Base-by-base conservation (phyloP, 2,888 invertebrate species). In the Nomada fabriciana region DNA sequence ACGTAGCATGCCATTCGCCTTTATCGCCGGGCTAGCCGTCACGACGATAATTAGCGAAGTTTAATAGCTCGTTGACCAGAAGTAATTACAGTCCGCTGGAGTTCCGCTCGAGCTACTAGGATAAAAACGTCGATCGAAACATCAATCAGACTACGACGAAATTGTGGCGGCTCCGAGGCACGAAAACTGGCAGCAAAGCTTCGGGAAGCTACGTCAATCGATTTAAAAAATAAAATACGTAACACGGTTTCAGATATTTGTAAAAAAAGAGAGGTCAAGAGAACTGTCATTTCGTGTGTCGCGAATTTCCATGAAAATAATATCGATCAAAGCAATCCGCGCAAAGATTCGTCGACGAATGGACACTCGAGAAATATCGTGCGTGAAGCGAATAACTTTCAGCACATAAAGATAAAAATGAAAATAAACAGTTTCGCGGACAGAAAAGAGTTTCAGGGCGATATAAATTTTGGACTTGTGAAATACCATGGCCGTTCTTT, bases 41-140 rank as follows among this genome's bases (percentile, higher is more conserved):
- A 61, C 59, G 50, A 61, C 59, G 60, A 80, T 83, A 85, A 85
- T 86, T 85, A 86, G 78, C 68, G 70, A 79, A 79, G 80, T 81
- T 83, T 83, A 85, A 85, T 85, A 75, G 81, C 50, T 23, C 78
- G 57, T 57, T 64, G 84, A 77, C 80, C 79, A 79, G 69, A 80
- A 59, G 76, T 83, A 80, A 84, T 86, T 80, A 83, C 65, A 76
- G 78, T 65, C 53, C 82, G 61, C 53, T 70, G 64, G 68, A 72
- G 73, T 78, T 64, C 23, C 4, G 55, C 52, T 20, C 52, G 67
- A 82, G 59, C 76, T 10, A 43, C n/a, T 18, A 13, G 20, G 67
- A 20, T 15, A 29, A 20, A 53, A 36, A 47, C 20, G 70, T 65
- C 23, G 25, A 52, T 55, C 25, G 63, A 47, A 20, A 29, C 25